These are phyloP conservation scores for Tillus elongatus DNA, from an alignment of 2,888 invertebrate genomes.

Conservation along the genomic window DNA sequence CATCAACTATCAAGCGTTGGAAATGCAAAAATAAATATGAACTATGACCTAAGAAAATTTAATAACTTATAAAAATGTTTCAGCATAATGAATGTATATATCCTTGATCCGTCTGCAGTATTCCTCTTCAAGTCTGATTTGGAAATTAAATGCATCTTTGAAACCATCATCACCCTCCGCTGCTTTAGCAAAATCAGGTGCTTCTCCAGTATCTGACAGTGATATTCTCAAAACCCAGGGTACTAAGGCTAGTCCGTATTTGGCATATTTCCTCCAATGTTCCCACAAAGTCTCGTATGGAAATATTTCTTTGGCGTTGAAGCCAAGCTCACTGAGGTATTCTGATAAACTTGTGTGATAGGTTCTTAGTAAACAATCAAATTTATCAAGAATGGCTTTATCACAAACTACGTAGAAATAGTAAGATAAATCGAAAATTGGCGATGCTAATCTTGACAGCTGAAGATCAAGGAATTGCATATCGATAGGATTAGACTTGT, in stretches of 20 bases:
- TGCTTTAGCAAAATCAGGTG: constrained; percentile 8
- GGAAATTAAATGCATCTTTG: constrained; percentile 5
- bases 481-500: constrained; percentile 21
- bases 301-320: constrained; percentile 19
- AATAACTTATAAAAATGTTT: constrained; percentile 6
- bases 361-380: constrained; percentile 24
- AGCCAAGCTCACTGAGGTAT: constrained; percentile 23
- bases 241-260: constrained; percentile 22
- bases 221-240: constrained; percentile 7
- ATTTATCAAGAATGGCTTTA: constrained; percentile 21
- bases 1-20: too few species aligned
- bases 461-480: constrained; percentile 30
- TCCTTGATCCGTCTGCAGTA: constrained; percentile 10
- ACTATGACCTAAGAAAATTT: too few species aligned
- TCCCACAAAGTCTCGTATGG: constrained; percentile 21
- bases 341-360: constrained; percentile 24
- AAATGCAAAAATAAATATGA: too few species aligned
- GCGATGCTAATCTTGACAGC: constrained; percentile 23
- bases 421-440: constrained; percentile 28
- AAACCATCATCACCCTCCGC: constrained; percentile 6
- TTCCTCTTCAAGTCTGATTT: constrained; percentile 6
- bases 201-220: constrained; percentile 9
- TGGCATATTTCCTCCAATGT: constrained; percentile 26
- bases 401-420: constrained; percentile 26
- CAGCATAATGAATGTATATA: constrained; percentile 9